These are phyloP conservation scores for Anarhynchus alexandrinus DNA, from an alignment of 2,113 vertebrate genomes.

Conservation along the genomic window DNA sequence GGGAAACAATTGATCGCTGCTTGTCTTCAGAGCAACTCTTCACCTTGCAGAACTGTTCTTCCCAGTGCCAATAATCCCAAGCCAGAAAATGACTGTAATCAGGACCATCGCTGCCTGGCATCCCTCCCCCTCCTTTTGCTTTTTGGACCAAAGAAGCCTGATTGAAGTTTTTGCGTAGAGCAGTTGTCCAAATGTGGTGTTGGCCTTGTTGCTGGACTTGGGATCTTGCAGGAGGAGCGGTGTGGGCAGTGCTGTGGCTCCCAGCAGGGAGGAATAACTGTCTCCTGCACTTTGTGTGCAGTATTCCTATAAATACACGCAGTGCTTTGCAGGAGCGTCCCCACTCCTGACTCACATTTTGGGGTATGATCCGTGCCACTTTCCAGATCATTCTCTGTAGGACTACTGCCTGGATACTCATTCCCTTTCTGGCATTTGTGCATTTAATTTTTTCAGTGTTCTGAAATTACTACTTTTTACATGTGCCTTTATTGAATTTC, in stretches of 20 bases:
- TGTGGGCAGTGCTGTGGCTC: not conserved
- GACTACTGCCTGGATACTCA: not conserved
- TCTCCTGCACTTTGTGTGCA: not conserved
- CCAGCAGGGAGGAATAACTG: not conserved
- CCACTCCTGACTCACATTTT: not conserved
- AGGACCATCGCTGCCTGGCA: not conserved
- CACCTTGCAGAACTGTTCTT: rapidly evolving
- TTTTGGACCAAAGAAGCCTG: not conserved
- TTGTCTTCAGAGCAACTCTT: not conserved
- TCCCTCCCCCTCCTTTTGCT: not conserved
- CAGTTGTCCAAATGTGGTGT: not conserved
- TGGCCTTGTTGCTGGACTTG: not conserved
- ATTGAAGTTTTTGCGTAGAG: not conserved
- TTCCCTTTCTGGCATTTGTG: not conserved
- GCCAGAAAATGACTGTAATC: not conserved
- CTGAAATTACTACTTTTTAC: not conserved
- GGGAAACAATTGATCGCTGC: not conserved
- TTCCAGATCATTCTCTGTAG: not conserved
- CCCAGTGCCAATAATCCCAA: not conserved
- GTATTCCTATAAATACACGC: not conserved
- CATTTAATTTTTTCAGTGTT: not conserved
- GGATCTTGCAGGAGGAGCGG: not conserved
- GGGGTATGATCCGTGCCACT: not conserved
- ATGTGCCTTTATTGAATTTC: not conserved
- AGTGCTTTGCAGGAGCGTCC: not conserved